Base-by-base conservation (phyloP, 1,140 invertebrate genomes). In the Chelonus insularis region DNA sequence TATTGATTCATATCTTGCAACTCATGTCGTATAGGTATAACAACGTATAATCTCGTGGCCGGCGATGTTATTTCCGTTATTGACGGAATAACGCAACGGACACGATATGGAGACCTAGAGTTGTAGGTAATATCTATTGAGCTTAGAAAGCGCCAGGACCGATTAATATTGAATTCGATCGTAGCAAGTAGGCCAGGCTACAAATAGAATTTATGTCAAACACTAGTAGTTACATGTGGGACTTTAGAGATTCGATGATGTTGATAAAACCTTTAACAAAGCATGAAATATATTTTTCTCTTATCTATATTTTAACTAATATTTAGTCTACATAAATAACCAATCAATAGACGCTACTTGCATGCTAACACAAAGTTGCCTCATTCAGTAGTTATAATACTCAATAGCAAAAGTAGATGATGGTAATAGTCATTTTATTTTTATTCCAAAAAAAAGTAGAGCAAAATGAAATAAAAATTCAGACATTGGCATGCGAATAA, bases 121-220 rank as follows among this genome's bases (percentile, higher is more conserved):
- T n/a, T 18, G 45, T 9, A 12, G 11, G 23, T 23, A 23, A 48
- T 55, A 37, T 9, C 14, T 55, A 55, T 55, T 29, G 52, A 39
- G 34, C 52, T 20, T 32, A 55, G 52, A 55, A 55, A 55, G 52
- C 52, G 18, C 34, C 52, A 55, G 34, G 18, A 55, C 52, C 52
- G 52, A 55, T 55, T 55, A 55, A 55, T 55, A 55, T 55, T 55
- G 52, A 37, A 55, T 55, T 37, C 52, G 52, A 55, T 55, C 52
- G 52, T 55, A 21, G 52, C 34, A 55, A 55, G 32, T 55, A 55
- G 52, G 52, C 34, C 52, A 55, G 18, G 16, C 52, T 55, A 55
- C 52, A 55, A 55, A 55, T 55, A 55, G 52, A 55, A 55, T 55
- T 41, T 55, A 55, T 55, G 34, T 39, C 12, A 55, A 55, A 37